Base-by-base conservation (phyloP, 37 sponge, comb jelly and placozoan species). In the Oopsacas minuta region DNA sequence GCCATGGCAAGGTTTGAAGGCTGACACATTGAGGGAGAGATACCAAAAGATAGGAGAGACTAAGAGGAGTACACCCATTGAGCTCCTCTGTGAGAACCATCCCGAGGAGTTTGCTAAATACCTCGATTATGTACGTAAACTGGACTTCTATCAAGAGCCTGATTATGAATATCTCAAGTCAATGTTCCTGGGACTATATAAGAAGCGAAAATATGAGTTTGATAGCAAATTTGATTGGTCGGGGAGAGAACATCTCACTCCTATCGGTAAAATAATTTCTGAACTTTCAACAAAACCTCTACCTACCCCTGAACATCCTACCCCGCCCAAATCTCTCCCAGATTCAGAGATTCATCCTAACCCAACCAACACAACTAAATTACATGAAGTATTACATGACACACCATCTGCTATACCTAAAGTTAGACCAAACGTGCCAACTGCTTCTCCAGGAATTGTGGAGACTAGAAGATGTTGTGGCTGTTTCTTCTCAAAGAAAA, bases 1-100 rank as follows among this genome's bases (percentile, higher is more conserved):
- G 37, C 99, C 99, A 3, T 97, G 99, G 99, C 99, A 97, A 37
- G 99, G 99, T 23, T 86, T 97, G 39, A 97, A 93, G 92, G 99
- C 99, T 15, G 99, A 95, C 83, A 98, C 95, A 53, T 85, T 98
- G 46, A 95, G 95, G 52, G 99, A 98, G 83, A 39, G 99, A 37
- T 98, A 98, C 85, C 99, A 98, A 88, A 95, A 95, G 90, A 98
- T 98, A 25, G 99, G 99, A 37, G 96, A 95, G 84, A 98, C 99
- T 22, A 98, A 98, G 86, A 85, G 99, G 52, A 90, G 92, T 7
- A 98, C 99, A 30, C 95, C 96, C 32, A 98, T 98, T 25, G 99
- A 98, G 81, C 92, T 93, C 30, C 91, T 98, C 36, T 98, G 95
- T 83, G 94, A 93, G n/a, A 89, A 86, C 81, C 89, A 87, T 38